Evolutionary conservation across 2,113 vertebrate genomes (phyloP).

Genomic region (Spheniscus mendiculus): DNA sequence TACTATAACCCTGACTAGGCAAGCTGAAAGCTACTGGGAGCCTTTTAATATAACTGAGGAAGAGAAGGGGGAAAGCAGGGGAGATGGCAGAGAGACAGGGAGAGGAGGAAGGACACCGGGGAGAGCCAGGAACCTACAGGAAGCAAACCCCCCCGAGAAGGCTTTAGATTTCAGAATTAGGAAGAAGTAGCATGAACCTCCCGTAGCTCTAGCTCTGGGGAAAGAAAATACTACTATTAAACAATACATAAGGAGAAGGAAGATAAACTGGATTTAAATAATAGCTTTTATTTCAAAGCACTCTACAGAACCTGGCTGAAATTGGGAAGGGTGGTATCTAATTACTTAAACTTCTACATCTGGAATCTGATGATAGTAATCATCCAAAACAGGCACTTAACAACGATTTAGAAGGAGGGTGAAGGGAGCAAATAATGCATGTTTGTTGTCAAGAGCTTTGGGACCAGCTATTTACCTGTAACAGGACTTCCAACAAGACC

Average conservation of each 20-base stretch:
- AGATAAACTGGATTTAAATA: conserved; percentile 33
- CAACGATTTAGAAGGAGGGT: neutral
- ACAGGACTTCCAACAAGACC: neutral
- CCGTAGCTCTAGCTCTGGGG: neutral
- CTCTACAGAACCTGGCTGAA: neutral
- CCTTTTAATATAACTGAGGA: neutral
- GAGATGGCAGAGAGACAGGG: neutral
- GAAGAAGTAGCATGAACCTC: conserved; percentile 24
- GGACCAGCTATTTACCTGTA: neutral
- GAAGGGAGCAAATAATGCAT: neutral
- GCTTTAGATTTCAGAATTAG: conserved; percentile 35
- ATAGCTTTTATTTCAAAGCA: conserved; percentile 47
- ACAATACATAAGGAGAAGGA: neutral
- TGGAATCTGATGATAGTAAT: conserved; percentile 2
- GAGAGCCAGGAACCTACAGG: conserved; percentile 20
- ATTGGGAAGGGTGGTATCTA: neutral
- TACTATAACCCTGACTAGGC: neutral
- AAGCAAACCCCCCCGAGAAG: neutral
- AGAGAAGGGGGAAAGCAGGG: neutral
- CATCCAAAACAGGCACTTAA: neutral
- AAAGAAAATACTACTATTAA: conserved; percentile 1
- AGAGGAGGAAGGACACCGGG: conserved; percentile 26
- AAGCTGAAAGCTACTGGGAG: neutral
- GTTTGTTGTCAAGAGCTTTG: neutral
- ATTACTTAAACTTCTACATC: conserved; percentile 7